A percentile compares a stretch with the other conserved stretches of the same genome.
phyloP scores from a whole-genome alignment of 2,113 vertebrate species.

The Edolisoma coerulescens region DNA sequence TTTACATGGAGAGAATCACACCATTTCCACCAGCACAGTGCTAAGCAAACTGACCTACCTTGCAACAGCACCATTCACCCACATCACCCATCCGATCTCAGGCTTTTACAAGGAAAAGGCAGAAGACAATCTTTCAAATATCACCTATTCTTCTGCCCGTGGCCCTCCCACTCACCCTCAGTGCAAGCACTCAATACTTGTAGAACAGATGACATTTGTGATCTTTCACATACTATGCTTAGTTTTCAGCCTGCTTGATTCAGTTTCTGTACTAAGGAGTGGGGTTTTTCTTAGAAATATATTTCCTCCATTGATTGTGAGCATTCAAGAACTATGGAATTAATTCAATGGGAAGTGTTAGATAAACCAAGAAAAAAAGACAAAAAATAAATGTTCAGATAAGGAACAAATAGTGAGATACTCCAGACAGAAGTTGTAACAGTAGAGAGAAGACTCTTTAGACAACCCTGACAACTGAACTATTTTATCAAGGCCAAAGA shows the following conservation, averaged over 20 bases:
- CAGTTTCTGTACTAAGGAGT: neutral
- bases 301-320: neutral
- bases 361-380: neutral
- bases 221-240: neutral
- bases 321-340: neutral
- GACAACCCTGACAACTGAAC: neutral
- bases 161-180: neutral
- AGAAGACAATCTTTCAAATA: neutral
- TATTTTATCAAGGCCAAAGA: neutral
- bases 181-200: neutral
- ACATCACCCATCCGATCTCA: neutral
- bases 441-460: neutral
- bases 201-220: neutral
- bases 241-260: neutral
- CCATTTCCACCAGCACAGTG: neutral
- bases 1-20: neutral
- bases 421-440: neutral
- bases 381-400: neutral
- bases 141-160: neutral
- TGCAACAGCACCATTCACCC: accelerated
- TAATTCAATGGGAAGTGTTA: neutral
- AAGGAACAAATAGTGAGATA: neutral
- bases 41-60: neutral
- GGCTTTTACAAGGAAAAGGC: neutral
- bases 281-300: neutral